These are phyloP conservation scores for Pachyrhynchus sulphureomaculatus DNA, from an alignment of 1,140 invertebrate genomes.

Conservation along the genomic window DNA sequence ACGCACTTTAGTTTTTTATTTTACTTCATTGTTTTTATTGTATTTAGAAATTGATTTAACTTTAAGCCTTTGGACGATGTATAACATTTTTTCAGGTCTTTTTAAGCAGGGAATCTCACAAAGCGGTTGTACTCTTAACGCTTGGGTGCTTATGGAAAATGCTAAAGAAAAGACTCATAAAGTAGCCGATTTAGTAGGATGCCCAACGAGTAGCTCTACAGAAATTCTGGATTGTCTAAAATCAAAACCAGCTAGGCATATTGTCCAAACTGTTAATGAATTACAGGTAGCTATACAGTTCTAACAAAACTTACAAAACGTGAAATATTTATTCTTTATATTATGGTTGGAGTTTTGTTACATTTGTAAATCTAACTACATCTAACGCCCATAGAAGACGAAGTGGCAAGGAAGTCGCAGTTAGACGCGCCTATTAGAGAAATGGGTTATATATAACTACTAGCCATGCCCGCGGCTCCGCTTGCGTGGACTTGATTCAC, in stretches of 20 bases:
- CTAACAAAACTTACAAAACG: neutral
- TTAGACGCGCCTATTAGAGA: no score
- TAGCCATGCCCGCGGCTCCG: no score
- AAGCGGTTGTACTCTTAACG: slow-evolving; percentile 73
- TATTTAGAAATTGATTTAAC: no score
- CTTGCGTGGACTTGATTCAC: no score
- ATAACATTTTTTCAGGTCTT: slow-evolving; percentile 57
- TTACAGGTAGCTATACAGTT: slow-evolving; percentile 40
- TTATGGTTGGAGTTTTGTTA: neutral
- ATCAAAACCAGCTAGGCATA: slow-evolving; percentile 52
- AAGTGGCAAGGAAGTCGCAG: no score
- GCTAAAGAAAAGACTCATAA: slow-evolving; percentile 57
- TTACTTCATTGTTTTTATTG: no score
- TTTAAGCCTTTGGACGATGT: no score
- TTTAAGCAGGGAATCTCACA: slow-evolving; percentile 73
- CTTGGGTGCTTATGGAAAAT: slow-evolving; percentile 64
- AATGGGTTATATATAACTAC: no score
- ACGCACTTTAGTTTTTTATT: no score
- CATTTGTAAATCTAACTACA: no score
- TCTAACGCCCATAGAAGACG: no score
- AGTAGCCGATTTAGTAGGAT: slow-evolving; percentile 59
- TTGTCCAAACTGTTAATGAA: slow-evolving; percentile 45
- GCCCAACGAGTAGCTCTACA: slow-evolving; percentile 49
- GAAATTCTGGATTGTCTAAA: slow-evolving; percentile 60
- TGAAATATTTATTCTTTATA: neutral